Percentiles rank a stretch among this genome's conserved stretches.
Evolutionary conservation across 2,113 vertebrate species (phyloP).

Genomic region (Hippolais icterina): DNA sequence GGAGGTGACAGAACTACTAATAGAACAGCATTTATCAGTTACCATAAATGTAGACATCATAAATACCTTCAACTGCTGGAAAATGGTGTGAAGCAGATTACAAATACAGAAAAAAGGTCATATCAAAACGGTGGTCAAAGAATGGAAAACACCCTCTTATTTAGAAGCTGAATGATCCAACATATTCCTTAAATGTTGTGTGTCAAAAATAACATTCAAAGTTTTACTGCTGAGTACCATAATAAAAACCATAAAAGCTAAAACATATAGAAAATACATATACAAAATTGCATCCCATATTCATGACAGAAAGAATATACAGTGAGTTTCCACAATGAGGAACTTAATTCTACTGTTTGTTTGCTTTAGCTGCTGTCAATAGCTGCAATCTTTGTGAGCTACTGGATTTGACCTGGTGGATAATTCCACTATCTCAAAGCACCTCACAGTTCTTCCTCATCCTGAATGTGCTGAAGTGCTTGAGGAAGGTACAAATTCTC

Average conservation of each 20-base stretch:
- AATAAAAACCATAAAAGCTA: background rate
- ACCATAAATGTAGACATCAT: background rate
- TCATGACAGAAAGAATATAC: background rate
- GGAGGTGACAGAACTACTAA: background rate
- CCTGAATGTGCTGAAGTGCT: background rate
- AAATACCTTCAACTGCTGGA: background rate
- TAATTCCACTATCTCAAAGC: background rate
- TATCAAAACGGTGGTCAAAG: background rate
- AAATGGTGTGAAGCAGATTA: background rate
- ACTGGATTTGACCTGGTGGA: background rate
- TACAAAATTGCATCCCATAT: background rate
- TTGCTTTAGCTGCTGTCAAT: background rate
- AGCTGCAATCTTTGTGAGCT: background rate
- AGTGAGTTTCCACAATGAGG: background rate
- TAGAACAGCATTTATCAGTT: background rate
- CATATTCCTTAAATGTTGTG: background rate
- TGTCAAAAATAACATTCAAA: background rate
- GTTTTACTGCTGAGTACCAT: background rate
- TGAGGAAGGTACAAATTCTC: background rate
- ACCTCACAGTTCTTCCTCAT: background rate
- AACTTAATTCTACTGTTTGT: background rate
- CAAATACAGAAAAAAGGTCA: background rate
- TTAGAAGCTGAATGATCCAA: background rate
- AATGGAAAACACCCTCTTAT: background rate
- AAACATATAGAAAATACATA: background rate